Conservation (phyloP, 2,113 vertebrate genomes). For the Corydoras sp. region DNA sequence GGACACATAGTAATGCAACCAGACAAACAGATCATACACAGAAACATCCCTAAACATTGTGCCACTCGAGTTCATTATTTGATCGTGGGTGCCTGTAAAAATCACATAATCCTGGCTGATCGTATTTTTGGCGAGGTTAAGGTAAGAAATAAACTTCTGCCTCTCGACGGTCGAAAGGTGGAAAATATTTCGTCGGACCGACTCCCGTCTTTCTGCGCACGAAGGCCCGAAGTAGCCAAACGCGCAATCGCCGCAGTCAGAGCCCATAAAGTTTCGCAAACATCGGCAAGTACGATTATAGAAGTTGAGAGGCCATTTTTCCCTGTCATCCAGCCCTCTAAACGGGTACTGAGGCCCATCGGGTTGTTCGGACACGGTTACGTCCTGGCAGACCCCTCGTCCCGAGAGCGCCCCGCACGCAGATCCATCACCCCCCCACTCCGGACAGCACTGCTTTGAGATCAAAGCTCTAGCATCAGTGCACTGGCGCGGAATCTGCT, state of each 20-base stretch:
- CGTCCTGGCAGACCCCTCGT: constrained; percentile 77
- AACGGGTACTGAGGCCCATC: constrained; percentile 85
- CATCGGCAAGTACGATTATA: constrained; percentile 87
- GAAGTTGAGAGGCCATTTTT: constrained; percentile 86
- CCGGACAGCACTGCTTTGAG: constrained; percentile 84
- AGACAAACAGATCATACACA: constrained; percentile 89
- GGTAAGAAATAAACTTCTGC: constrained; percentile 83
- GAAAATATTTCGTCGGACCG: constrained; percentile 77
- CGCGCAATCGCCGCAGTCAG: constrained; percentile 78
- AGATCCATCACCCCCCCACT: constrained; percentile 79
- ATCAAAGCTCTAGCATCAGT: constrained; percentile 66
- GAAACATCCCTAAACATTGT: constrained; percentile 82
- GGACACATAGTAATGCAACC: constrained; percentile 94
- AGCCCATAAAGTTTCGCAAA: constrained; percentile 82
- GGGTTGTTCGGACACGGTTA: constrained; percentile 71
- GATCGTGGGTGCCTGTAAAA: constrained; percentile 69
- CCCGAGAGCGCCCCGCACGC: constrained; percentile 79
- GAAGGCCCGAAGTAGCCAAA: constrained; percentile 79
- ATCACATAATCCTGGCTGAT: constrained; percentile 79
- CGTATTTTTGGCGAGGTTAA: constrained; percentile 84
- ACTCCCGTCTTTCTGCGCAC: constrained; percentile 71
- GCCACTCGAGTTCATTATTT: constrained; percentile 83
- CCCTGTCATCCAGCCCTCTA: constrained; percentile 81
- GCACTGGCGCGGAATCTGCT: constrained; percentile 83
- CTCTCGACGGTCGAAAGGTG: constrained; percentile 71